Percentiles rank a stretch among this genome's conserved stretches.
Evolutionary conservation across 2,113 vertebrate species (phyloP).

Genomic region (Chaetodon trifascialis): DNA sequence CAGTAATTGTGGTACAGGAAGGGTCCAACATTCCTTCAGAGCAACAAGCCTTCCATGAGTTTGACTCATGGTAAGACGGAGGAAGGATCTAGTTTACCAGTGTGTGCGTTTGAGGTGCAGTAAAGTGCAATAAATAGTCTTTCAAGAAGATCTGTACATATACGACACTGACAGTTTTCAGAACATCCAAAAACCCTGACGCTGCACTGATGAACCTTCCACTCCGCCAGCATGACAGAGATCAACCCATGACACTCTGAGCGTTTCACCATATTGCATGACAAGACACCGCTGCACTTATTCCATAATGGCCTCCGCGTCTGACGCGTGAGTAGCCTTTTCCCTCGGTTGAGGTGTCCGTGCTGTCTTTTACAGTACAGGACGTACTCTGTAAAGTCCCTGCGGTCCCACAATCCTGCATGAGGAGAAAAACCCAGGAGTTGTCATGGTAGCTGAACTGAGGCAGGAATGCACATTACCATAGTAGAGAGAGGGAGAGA

Average conservation of each 20-base stretch:
- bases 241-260: neutral
- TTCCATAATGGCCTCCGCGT: slow-evolving; percentile 17
- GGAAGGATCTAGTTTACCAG: neutral
- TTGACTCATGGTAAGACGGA: neutral
- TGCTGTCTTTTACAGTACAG: slow-evolving; percentile 36
- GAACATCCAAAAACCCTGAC: neutral
- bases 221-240: neutral
- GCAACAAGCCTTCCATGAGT: neutral
- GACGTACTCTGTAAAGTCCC: slow-evolving; percentile 42
- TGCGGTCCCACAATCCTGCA: slow-evolving; percentile 33
- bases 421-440: slow-evolving; percentile 55
- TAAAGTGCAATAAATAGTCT: neutral
- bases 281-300: slow-evolving; percentile 13
- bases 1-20: neutral
- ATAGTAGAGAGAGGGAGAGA: slow-evolving; percentile 44
- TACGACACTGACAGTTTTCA: neutral
- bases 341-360: neutral
- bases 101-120: neutral
- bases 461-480: slow-evolving; percentile 71
- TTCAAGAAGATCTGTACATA: neutral
- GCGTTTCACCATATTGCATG: neutral
- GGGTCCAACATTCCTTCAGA: neutral
- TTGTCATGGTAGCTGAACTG: slow-evolving; percentile 77
- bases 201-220: neutral
- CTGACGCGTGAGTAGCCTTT: slow-evolving; percentile 15